These are phyloP conservation scores for Chelonia mydas DNA, from an alignment of 2,797 vertebrate genomes.

Conservation along the genomic window DNA sequence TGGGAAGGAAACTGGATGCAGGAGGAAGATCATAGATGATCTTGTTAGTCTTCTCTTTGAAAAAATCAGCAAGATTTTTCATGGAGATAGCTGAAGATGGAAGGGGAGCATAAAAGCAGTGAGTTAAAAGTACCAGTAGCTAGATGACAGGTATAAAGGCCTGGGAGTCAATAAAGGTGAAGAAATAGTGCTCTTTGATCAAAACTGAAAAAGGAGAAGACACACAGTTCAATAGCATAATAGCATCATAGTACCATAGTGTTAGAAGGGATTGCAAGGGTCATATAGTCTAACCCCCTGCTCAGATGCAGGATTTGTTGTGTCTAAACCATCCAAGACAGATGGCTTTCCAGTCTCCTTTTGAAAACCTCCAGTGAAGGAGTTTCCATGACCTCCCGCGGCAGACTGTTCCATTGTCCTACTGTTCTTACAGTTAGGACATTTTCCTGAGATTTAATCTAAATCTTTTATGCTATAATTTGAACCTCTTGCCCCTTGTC, in stretches of 20 bases:
- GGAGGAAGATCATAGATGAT: not conserved
- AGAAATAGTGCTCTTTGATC: not conserved
- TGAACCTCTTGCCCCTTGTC: not conserved
- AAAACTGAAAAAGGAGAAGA: not conserved
- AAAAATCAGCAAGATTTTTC: not conserved
- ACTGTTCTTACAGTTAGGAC: not conserved
- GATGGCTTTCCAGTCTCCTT: not conserved
- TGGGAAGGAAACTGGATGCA: not conserved
- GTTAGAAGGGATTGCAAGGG: not conserved
- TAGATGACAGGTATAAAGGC: not conserved
- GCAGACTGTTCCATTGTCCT: not conserved
- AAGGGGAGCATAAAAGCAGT: not conserved
- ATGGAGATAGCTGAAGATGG: not conserved
- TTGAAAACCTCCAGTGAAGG: not conserved
- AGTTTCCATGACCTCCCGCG: not conserved
- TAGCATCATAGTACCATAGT: not conserved
- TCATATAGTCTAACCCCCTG: not conserved
- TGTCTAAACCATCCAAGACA: not conserved
- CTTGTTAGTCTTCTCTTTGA: not conserved
- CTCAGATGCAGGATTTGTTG: not conserved
- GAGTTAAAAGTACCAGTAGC: not conserved
- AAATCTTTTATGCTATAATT: not conserved
- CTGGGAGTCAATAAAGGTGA: not conserved
- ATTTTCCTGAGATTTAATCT: not conserved
- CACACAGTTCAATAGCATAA: not conserved